Evolutionary conservation across 64 coral and sea anemone species (phyloP).

Genomic region (Montipora foliosa): DNA sequence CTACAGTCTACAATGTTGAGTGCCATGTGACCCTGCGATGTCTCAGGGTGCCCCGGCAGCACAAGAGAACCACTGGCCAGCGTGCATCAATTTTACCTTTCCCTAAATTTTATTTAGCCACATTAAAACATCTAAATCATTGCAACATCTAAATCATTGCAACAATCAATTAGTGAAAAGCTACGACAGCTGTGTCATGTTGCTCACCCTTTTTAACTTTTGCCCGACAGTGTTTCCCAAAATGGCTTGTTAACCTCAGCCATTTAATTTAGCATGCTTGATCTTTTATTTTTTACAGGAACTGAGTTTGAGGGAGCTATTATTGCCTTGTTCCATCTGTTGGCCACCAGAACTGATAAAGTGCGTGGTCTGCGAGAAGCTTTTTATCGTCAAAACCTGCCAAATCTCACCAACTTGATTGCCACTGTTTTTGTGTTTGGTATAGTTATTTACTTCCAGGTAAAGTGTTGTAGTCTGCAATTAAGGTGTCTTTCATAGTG

Average conservation of each 20-base stretch:
- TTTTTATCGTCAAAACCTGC: constrained; percentile 96
- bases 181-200: too few relatives aligned
- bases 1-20: too few relatives aligned
- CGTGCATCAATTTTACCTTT: too few relatives aligned
- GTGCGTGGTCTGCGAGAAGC: constrained; percentile 98
- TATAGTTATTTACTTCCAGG: constrained; percentile 99
- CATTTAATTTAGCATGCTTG: background rate
- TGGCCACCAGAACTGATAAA: constrained; percentile 99
- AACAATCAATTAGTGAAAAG: too few relatives aligned
- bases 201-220: too few relatives aligned
- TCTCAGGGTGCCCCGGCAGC: too few relatives aligned
- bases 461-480: constrained; percentile 5
- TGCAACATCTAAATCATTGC: too few relatives aligned
- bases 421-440: constrained; percentile 97
- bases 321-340: constrained; percentile 97
- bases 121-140: too few relatives aligned
- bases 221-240: background rate
- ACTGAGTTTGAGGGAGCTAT: constrained; percentile 98
- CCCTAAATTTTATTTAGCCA: too few relatives aligned
- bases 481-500: background rate
- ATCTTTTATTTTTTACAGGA: constrained; percentile 43
- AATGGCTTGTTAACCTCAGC: background rate
- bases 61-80: too few relatives aligned
- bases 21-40: too few relatives aligned
- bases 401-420: constrained; percentile 92